Base-by-base conservation (phyloP, 1,140 invertebrate genomes). In the Aphelenchoides fujianensis region DNA sequence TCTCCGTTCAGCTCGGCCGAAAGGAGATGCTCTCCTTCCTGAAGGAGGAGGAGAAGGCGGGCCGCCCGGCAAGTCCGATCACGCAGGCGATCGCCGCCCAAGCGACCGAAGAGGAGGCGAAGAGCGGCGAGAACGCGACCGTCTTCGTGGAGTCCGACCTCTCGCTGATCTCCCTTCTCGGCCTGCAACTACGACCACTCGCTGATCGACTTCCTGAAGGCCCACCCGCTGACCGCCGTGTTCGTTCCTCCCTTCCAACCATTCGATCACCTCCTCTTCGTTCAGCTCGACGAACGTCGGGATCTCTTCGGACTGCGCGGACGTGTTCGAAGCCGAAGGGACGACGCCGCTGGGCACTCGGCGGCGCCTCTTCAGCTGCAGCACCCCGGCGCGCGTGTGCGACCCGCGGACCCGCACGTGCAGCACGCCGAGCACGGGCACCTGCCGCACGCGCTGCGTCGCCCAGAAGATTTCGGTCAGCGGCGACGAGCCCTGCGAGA, bases 141-240 rank as follows among this genome's bases (percentile, higher is more conserved):
- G 80, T 83, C 30, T 36, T 77, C 23, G 68, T 84, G n/a, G 69
- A 80, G 36, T 41, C 67, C 1, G 74, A 82, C 64, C 82, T 82
- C 7, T 62, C 59, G 9, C 66, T 76, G 48, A 82, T 82, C 54
- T 77, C 66, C n/a, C 64, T 82, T n/a, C 2, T 77, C 79, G 28
- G 55, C 72, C 3, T 76, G 55, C 3, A 62, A 81, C 36, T 83
- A 80, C 55, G 82, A 82, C 67, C 68, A 74, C 30, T 36, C 71
- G n/a, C 67, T 82, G 2, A 69, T 82, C 32, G 81, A 82, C 41
- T 82, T 79, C 63, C 70, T 82, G 23, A 70, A 75, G 48, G 61
- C 69, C 35, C 80, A 82, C 74, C 80, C 80, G 1, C 62, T 78
- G 9, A 82, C 80, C 0, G 79, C 76, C 70, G 32, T 41, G 53